Conservation (phyloP, 2,113 vertebrate species). For the Chiloscyllium plagiosum region DNA sequence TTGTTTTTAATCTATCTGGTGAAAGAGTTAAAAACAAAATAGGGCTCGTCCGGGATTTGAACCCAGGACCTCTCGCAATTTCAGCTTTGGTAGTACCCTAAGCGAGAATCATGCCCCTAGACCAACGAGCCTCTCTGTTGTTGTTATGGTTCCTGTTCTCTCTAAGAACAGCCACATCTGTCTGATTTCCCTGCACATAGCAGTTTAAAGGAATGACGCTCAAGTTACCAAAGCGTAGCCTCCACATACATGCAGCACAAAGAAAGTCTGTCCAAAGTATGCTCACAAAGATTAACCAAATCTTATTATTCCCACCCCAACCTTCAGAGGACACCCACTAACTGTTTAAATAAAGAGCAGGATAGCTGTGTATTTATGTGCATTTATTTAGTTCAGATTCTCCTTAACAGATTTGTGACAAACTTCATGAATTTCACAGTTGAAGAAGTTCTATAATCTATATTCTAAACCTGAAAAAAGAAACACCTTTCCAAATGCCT, state of each 20-base stretch:
- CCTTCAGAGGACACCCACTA: not conserved
- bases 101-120: conserved; percentile 35
- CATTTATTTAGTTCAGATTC: not conserved
- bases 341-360: not conserved
- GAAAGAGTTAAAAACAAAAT: not conserved
- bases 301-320: not conserved
- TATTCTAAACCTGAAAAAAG: not conserved
- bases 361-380: not conserved
- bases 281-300: not conserved
- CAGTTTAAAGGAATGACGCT: not conserved
- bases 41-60: conserved; percentile 34
- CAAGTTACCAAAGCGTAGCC: not conserved
- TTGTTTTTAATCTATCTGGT: not conserved
- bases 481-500: not conserved
- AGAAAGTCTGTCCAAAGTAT: not conserved
- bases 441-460: not conserved
- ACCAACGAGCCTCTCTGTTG: conserved; percentile 2
- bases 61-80: conserved; percentile 33
- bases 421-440: not conserved
- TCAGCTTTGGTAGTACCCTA: not conserved
- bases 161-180: not conserved
- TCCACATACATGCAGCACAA: not conserved
- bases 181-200: not conserved
- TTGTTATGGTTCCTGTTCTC: not conserved
- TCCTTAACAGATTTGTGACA: not conserved